A percentile compares a stretch with the other conserved stretches of the same genome.
phyloP scores from a whole-genome alignment of 2,888 invertebrate genomes.

The Fragum sueziense region DNA sequence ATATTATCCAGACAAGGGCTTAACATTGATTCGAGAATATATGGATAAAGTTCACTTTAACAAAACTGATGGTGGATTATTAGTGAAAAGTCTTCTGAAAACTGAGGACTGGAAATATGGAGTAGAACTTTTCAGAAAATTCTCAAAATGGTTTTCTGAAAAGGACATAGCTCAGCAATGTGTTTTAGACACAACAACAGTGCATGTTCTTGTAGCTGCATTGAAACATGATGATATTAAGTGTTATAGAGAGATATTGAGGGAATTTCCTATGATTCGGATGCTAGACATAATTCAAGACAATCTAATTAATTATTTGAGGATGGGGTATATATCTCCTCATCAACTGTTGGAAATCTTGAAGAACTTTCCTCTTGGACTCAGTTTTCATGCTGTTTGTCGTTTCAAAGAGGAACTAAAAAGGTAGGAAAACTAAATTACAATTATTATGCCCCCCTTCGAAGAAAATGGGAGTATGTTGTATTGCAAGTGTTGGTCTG shows the following conservation, averaged over 20 bases:
- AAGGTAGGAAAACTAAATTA: too few relatives aligned
- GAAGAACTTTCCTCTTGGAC: background rate
- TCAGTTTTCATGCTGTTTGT: background rate
- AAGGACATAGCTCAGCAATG: too few relatives aligned
- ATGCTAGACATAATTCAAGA: background rate
- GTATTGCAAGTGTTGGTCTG: too few relatives aligned
- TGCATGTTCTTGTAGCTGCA: background rate
- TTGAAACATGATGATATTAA: background rate
- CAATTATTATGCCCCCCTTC: too few relatives aligned
- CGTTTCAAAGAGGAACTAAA: background rate
- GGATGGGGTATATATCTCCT: background rate
- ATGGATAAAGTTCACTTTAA: background rate
- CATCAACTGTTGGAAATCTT: background rate
- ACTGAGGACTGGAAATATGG: conserved; percentile 1
- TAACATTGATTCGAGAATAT: background rate
- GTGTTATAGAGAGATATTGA: background rate
- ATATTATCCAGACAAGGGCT: background rate
- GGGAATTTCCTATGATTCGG: background rate
- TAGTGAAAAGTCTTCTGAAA: background rate
- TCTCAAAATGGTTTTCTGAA: too few relatives aligned
- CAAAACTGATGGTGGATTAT: background rate
- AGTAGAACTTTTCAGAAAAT: background rate
- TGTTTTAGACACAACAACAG: too few relatives aligned
- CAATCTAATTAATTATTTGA: background rate
- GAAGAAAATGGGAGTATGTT: too few relatives aligned